Percentiles rank a stretch among this genome's conserved stretches.
Evolutionary conservation across 1,140 invertebrate genomes (phyloP).

Genomic region (Arctopsyche grandis): DNA sequence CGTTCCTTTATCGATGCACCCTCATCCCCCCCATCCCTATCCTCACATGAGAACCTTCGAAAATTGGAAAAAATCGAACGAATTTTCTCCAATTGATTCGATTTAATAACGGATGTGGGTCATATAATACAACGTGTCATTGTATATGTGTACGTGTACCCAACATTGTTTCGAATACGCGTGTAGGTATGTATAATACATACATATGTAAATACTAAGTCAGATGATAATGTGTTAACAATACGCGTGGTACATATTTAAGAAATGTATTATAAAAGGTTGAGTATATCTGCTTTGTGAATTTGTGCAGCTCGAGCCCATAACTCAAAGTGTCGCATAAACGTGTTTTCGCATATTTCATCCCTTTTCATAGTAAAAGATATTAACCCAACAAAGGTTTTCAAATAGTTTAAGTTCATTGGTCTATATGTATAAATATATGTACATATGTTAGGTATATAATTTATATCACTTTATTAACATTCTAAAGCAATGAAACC

Average conservation of each 20-base stretch:
- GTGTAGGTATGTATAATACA: not conserved
- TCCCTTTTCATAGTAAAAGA: not conserved
- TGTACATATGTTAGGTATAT: not conserved
- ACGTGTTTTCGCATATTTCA: constrained; percentile 23
- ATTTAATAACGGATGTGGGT: constrained; percentile 11
- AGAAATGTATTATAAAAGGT: constrained; percentile 3
- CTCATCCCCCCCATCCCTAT: not conserved
- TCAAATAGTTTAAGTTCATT: not conserved
- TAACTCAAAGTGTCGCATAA: constrained; percentile 2
- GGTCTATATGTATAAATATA: not conserved
- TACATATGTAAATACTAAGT: not conserved
- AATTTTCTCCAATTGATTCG: constrained; percentile 13
- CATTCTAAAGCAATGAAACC: not conserved
- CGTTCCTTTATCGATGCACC: constrained; percentile 3
- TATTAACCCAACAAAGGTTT: not conserved
- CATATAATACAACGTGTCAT: not conserved
- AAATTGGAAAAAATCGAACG: constrained; percentile 22
- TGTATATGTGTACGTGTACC: not conserved
- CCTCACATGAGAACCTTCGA: not conserved
- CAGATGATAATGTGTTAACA: too few species aligned
- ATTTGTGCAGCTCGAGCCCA: not conserved
- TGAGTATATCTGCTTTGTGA: not conserved
- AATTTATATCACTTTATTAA: not conserved
- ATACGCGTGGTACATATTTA: too few species aligned
- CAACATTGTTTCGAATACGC: not conserved